Percentiles rank a stretch among this genome's conserved stretches.
Evolutionary conservation across 2,797 vertebrate genomes (phyloP).

Genomic region (Sphenodon punctatus): DNA sequence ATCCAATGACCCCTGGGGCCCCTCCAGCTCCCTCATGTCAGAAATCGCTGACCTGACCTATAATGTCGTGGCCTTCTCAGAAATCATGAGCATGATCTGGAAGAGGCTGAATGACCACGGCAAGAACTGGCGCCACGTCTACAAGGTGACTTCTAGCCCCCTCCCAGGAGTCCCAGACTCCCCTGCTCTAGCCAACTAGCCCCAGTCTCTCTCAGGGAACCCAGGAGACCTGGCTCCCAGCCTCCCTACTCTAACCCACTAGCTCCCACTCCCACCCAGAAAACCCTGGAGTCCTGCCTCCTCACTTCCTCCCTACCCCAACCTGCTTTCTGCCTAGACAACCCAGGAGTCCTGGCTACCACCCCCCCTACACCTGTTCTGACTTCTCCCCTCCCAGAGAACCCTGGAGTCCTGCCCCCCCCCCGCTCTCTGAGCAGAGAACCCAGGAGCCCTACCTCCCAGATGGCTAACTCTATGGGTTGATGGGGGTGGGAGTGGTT

Average conservation of each 20-base stretch:
- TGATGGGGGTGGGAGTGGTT: no score
- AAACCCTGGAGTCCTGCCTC: neutral
- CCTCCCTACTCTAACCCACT: no score
- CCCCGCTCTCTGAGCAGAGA: no score
- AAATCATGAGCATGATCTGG: conserved; percentile 98
- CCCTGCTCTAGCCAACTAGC: neutral
- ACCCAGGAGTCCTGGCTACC: neutral
- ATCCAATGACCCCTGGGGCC: conserved; percentile 94
- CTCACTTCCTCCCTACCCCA: no score
- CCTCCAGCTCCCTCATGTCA: conserved; percentile 94
- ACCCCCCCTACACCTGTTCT: neutral
- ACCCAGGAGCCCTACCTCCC: neutral
- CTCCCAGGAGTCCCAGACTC: neutral
- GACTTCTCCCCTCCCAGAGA: neutral
- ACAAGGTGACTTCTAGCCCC: conserved; percentile 83
- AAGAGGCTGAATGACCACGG: conserved; percentile 94
- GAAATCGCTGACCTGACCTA: conserved; percentile 95
- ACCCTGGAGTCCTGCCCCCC: no score
- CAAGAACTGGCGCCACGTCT: conserved; percentile 96
- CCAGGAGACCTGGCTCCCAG: no score
- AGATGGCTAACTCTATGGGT: neutral
- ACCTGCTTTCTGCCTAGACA: no score
- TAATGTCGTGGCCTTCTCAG: conserved; percentile 94
- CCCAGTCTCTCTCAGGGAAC: no score
- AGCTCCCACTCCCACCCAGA: no score